Evolutionary conservation across 2,888 invertebrate genomes (phyloP).

Genomic region (Drosophila acutilabella): DNA sequence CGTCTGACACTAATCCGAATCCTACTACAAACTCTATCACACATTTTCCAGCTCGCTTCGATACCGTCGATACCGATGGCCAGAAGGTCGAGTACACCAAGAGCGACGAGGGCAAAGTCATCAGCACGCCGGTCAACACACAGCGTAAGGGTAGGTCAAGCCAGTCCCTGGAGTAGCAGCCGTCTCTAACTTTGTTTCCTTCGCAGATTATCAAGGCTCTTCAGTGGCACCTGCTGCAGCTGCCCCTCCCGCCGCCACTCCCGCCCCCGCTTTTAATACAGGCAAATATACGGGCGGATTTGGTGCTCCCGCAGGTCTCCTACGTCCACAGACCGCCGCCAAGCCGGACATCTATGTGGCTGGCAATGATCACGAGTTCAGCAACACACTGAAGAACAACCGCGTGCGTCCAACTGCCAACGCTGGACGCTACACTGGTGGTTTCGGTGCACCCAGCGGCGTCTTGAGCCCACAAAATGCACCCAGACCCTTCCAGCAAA

Average conservation of each 20-base stretch:
- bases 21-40: slow-evolving; percentile 77
- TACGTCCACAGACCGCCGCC: slow-evolving; percentile 42
- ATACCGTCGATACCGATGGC: slow-evolving; percentile 48
- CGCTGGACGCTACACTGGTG: slow-evolving; percentile 71
- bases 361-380: slow-evolving; percentile 60
- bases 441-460: slow-evolving; percentile 76
- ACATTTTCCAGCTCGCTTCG: slow-evolving; percentile 82
- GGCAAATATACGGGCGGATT: slow-evolving; percentile 83
- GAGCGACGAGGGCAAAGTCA: slow-evolving; percentile 84
- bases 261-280: slow-evolving; percentile 29
- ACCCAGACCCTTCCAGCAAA: slow-evolving; percentile 65
- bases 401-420: slow-evolving; percentile 30
- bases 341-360: slow-evolving; percentile 67
- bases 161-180: not conserved
- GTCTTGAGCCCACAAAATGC: slow-evolving; percentile 65
- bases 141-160: slow-evolving; percentile 67
- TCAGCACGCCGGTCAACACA: slow-evolving; percentile 71
- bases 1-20: slow-evolving; percentile 30
- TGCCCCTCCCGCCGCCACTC: slow-evolving; percentile 6
- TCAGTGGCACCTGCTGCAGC: slow-evolving; percentile 3
- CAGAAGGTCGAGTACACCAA: slow-evolving; percentile 82
- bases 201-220: slow-evolving; percentile 27
- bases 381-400: slow-evolving; percentile 33
- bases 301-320: slow-evolving; percentile 67
- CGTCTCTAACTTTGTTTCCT: not conserved